These are phyloP conservation scores for Peromyscus polionotus DNA, from an alignment of 2,113 vertebrate species.

Conservation along the genomic window DNA sequence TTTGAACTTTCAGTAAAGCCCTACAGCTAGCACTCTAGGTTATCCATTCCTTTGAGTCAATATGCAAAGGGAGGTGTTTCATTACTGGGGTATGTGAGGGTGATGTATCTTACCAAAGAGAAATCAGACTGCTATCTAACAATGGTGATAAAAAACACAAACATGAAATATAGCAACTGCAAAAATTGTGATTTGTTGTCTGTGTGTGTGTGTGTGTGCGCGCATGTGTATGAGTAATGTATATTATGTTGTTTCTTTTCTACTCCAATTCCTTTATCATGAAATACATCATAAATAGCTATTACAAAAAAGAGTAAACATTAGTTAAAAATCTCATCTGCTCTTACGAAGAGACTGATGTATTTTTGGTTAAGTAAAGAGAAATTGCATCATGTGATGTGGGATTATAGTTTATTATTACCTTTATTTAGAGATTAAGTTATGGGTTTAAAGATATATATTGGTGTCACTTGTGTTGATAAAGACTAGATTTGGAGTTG, in stretches of 20 bases:
- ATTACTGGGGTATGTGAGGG: neutral
- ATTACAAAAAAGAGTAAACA: neutral
- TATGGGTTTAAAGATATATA: neutral
- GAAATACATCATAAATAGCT: neutral
- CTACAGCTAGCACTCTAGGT: neutral
- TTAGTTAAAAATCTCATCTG: neutral
- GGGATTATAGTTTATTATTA: neutral
- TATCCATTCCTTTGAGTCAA: neutral
- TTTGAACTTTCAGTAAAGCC: neutral
- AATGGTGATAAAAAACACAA: neutral
- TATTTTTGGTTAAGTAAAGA: neutral
- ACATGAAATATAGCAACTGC: no score
- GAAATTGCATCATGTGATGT: neutral
- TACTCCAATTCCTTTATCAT: no score
- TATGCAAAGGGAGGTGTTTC: neutral
- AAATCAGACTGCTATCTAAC: neutral
- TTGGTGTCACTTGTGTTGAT: neutral
- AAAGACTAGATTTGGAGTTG: neutral
- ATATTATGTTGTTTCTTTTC: neutral
- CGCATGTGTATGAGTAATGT: no score
- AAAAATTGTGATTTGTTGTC: no score
- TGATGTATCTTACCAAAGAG: neutral
- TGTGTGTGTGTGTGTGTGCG: no score
- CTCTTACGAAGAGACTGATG: neutral
- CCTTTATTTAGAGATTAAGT: neutral